Evolutionary conservation across 2,113 vertebrate genomes (phyloP).

Genomic region (Ondatra zibethicus): DNA sequence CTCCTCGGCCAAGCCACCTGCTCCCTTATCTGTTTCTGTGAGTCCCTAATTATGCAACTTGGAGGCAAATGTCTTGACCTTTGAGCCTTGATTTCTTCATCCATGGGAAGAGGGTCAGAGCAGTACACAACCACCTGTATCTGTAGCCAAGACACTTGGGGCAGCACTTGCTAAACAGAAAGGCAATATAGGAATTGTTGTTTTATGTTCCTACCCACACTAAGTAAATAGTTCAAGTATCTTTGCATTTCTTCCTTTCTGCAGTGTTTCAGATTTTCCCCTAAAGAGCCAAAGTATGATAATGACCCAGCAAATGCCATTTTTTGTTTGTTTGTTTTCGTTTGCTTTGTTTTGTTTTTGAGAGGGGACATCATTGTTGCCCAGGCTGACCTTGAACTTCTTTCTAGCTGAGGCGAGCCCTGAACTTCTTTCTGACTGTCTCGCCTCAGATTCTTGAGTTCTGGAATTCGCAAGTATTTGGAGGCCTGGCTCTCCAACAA

Average conservation of each 20-base stretch:
- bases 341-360: not conserved
- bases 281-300: not conserved
- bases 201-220: not conserved
- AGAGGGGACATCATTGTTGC: not conserved
- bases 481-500: not conserved
- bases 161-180: not conserved
- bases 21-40: not conserved
- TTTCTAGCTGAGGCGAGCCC: not conserved
- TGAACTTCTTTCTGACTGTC: not conserved
- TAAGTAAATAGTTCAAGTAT: not conserved
- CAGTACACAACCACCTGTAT: not conserved
- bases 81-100: constrained; percentile 17
- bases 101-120: not conserved
- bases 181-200: not conserved
- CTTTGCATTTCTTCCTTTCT: not conserved
- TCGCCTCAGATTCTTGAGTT: not conserved
- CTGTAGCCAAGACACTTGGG: not conserved
- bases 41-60: not conserved
- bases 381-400: not conserved
- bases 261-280: not conserved
- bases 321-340: not conserved
- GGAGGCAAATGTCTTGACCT: not conserved
- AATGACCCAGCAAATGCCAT: not conserved
- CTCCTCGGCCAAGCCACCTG: not conserved
- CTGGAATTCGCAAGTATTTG: not conserved